Evolutionary conservation across 37 sponge, comb jelly and placozoan species (phyloP).

Genomic region (Ephydatia muelleri): DNA sequence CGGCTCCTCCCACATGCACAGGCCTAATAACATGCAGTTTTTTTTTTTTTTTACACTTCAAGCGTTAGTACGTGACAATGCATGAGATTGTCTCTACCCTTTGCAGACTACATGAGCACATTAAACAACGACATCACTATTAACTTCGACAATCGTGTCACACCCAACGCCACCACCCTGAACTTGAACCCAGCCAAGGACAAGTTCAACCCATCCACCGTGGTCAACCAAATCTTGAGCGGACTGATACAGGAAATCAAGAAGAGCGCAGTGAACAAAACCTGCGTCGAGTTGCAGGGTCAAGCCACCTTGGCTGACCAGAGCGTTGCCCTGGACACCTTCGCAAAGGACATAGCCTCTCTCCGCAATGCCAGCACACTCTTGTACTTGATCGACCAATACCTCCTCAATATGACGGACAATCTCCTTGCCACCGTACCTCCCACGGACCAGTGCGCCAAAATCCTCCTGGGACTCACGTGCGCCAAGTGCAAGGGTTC

Average conservation of each 20-base stretch:
- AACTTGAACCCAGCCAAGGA: background rate
- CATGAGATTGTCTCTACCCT: too few relatives aligned
- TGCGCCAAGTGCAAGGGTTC: slow-evolving; percentile 9
- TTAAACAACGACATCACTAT: background rate
- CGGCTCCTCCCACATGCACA: too few relatives aligned
- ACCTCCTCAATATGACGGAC: background rate
- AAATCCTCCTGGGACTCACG: slow-evolving; percentile 10
- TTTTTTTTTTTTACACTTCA: too few relatives aligned
- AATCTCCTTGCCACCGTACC: background rate
- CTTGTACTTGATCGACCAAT: background rate
- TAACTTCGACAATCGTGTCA: background rate
- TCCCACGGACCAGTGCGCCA: slow-evolving; percentile 13
- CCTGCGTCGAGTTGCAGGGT: background rate
- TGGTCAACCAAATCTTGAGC: background rate
- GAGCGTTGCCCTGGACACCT: background rate
- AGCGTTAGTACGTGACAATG: too few relatives aligned
- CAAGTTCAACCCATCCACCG: background rate
- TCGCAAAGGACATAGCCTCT: background rate
- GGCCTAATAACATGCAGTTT: too few relatives aligned
- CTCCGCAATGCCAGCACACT: background rate
- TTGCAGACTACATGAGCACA: background rate
- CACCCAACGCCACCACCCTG: background rate
- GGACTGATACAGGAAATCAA: too few relatives aligned
- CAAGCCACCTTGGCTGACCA: background rate
- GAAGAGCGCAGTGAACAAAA: background rate